These are phyloP conservation scores for Brachionus rubens DNA, from an alignment of 1,140 invertebrate genomes.

Conservation along the genomic window DNA sequence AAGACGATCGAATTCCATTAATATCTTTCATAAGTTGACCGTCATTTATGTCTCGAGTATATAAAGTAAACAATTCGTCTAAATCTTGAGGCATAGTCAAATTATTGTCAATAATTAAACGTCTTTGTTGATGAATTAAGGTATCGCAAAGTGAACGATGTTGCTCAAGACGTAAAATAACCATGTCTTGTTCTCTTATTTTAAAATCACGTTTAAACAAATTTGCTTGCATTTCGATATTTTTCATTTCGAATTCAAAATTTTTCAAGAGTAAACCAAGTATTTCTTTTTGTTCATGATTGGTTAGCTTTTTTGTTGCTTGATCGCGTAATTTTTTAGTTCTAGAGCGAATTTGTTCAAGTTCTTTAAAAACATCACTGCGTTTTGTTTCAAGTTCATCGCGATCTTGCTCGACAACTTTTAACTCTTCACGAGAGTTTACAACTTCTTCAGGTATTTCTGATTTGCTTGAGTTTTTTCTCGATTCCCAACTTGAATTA, in stretches of 20 bases:
- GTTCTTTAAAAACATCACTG: not conserved
- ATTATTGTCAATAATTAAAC: constrained; percentile 72
- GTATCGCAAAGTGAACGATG: constrained; percentile 81
- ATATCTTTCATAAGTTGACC: constrained; percentile 46
- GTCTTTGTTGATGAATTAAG: constrained; percentile 79
- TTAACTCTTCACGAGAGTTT: constrained; percentile 8
- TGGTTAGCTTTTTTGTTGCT: constrained; percentile 75
- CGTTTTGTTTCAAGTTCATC: constrained; percentile 2
- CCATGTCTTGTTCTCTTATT: constrained; percentile 74
- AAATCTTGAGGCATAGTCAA: constrained; percentile 72
- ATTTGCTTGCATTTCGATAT: constrained; percentile 81
- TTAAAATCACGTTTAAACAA: constrained; percentile 78
- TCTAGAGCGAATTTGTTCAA: not conserved
- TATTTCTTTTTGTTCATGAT: constrained; percentile 80
- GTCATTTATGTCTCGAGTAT: constrained; percentile 67
- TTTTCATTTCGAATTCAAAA: constrained; percentile 85
- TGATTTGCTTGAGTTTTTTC: not conserved
- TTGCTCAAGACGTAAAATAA: constrained; percentile 76
- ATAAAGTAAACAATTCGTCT: constrained; percentile 77
- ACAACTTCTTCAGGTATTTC: constrained; percentile 13
- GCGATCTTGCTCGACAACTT: constrained; percentile 27
- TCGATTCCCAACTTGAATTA: not conserved
- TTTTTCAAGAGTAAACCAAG: constrained; percentile 75
- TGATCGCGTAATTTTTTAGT: constrained; percentile 51
- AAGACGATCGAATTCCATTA: constrained; percentile 30